Evolutionary conservation across 2,797 vertebrate species (phyloP).

Genomic region (Microcaecilia unicolor): DNA sequence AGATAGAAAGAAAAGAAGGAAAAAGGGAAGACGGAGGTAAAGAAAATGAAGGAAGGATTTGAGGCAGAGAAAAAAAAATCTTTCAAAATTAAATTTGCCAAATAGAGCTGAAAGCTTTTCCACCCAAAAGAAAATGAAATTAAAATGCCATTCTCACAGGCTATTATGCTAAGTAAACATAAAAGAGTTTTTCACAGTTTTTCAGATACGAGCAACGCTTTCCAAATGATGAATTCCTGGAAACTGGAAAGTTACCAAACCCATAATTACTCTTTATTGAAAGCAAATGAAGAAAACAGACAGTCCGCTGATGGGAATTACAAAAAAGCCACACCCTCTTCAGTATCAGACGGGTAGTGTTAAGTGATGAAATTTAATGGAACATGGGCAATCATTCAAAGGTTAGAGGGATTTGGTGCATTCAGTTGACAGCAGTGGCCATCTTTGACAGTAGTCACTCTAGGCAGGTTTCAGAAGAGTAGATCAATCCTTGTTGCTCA

Average conservation of each 20-base stretch:
- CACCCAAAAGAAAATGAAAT: conserved; percentile 32
- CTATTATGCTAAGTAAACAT: conserved; percentile 28
- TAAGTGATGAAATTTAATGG: too few relatives aligned
- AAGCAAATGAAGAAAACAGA: conserved; percentile 55
- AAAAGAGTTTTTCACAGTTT: conserved; percentile 33
- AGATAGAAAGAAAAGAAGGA: too few relatives aligned
- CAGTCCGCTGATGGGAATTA: conserved; percentile 30
- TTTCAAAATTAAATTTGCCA: conserved; percentile 47
- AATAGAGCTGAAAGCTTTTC: conserved; percentile 43
- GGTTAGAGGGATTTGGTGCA: too few relatives aligned
- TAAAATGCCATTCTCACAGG: conserved; percentile 33
- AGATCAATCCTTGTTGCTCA: too few relatives aligned
- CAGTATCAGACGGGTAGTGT: too few relatives aligned
- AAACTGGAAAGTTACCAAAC: conserved; percentile 52
- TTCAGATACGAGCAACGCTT: conserved; percentile 32
- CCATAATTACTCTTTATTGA: conserved; percentile 47
- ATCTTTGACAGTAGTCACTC: too few relatives aligned
- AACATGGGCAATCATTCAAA: too few relatives aligned
- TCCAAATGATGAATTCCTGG: conserved; percentile 32
- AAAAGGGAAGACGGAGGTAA: too few relatives aligned
- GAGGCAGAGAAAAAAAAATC: conserved; percentile 20
- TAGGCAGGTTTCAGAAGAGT: too few relatives aligned
- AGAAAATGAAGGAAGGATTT: too few relatives aligned
- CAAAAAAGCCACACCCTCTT: conserved; percentile 20
- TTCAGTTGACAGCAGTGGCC: too few relatives aligned